A percentile compares a stretch with the other conserved stretches of the same genome.
Conservation (phyloP, 2,113 vertebrate genomes). For the Saguinus midas region DNA sequence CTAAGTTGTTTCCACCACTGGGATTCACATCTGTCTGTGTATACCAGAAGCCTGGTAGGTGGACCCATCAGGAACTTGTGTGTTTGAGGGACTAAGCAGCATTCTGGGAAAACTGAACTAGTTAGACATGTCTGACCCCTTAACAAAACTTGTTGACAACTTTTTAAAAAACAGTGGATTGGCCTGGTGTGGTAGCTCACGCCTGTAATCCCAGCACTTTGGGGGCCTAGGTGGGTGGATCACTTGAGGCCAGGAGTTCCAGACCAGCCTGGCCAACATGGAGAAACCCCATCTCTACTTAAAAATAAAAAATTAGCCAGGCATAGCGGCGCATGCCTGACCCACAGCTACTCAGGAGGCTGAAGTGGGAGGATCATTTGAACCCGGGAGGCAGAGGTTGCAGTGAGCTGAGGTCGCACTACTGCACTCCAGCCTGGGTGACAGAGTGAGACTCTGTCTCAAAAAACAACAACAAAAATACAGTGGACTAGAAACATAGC, state of each 20-base stretch:
- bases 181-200: no score
- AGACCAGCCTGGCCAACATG: no score
- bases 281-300: no score
- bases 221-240: no score
- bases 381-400: neutral
- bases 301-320: no score
- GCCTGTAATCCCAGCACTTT: no score
- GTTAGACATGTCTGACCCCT: neutral
- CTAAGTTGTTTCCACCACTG: neutral
- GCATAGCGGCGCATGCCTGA: no score
- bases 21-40: neutral
- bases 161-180: neutral
- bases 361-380: neutral
- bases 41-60: neutral
- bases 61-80: neutral
- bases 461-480: neutral
- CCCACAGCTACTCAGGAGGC: neutral
- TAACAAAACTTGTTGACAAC: neutral
- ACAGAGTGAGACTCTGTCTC: neutral
- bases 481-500: neutral
- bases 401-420: no score
- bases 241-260: no score
- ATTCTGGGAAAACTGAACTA: neutral
- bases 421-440: no score
- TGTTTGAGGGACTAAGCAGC: neutral